Evolutionary conservation across 30 jellyfish, hydroid and myxozoan genomes (phyloP).

Genomic region (Aurelia aurita complex sp. Pacific): DNA sequence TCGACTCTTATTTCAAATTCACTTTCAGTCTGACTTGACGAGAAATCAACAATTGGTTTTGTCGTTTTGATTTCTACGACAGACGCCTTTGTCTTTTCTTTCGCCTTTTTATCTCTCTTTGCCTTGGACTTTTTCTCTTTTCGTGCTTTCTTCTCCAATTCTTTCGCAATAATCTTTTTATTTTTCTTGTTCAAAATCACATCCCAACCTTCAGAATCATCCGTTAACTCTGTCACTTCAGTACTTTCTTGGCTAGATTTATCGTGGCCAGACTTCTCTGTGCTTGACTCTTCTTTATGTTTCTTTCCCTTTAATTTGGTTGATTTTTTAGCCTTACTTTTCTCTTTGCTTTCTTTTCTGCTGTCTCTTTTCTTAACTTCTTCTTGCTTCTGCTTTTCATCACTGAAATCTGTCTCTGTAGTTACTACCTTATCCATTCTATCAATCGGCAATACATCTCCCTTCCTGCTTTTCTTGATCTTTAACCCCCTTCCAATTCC

Average conservation of each 20-base stretch:
- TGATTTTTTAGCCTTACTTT: slow-evolving; percentile 23
- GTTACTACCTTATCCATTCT: slow-evolving; percentile 7
- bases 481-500: slow-evolving; percentile 1
- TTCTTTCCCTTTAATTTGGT: slow-evolving; percentile 42
- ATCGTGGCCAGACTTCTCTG: neutral
- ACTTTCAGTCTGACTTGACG: slow-evolving; percentile 59
- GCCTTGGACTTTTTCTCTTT: slow-evolving; percentile 8
- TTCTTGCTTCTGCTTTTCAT: neutral
- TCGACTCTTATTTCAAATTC: slow-evolving; percentile 13
- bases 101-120: slow-evolving; percentile 1
- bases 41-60: slow-evolving; percentile 34
- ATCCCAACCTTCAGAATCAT: neutral
- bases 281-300: neutral
- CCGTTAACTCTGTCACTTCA: neutral
- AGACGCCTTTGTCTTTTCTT: slow-evolving; percentile 1
- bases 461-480: slow-evolving; percentile 13
- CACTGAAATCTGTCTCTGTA: neutral
- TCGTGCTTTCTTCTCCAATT: slow-evolving; percentile 7
- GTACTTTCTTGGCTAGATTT: no score
- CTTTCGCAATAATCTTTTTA: slow-evolving; percentile 14
- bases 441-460: neutral
- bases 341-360: slow-evolving; percentile 19
- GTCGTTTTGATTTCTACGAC: slow-evolving; percentile 29
- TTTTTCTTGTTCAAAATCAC: neutral
- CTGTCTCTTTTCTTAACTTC: slow-evolving; percentile 3